These are phyloP conservation scores for Doryteuthis pealeii DNA, from an alignment of 1,140 invertebrate genomes.

Conservation along the genomic window DNA sequence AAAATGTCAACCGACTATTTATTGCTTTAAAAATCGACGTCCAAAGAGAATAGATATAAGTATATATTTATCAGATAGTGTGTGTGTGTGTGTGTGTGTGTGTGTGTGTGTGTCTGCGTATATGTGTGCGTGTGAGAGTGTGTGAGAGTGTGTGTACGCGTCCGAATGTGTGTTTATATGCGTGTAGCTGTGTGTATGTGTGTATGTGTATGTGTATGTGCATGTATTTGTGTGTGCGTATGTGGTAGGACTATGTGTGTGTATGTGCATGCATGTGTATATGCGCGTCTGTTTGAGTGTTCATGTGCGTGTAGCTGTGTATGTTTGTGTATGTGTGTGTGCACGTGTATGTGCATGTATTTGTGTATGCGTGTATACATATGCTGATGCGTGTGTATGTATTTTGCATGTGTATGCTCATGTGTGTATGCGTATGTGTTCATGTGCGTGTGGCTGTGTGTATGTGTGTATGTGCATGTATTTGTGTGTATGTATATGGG, in stretches of 20 bases:
- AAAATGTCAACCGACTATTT: no score
- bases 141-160: constrained; percentile 9
- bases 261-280: neutral
- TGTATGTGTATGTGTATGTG: neutral
- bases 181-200: neutral
- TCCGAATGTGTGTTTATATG: no score
- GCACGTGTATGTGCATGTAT: neutral
- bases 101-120: neutral
- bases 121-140: constrained; percentile 3
- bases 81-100: neutral
- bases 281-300: neutral
- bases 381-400: neutral
- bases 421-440: neutral
- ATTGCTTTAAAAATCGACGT: no score
- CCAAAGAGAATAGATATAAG: neutral
- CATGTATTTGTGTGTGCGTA: neutral
- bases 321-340: neutral
- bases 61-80: neutral
- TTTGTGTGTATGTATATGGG: no score
- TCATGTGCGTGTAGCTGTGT: no score
- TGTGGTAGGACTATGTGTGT: no score
- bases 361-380: neutral
- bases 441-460: neutral
- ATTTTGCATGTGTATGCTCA: constrained; percentile 13
- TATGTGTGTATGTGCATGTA: neutral